phyloP scores from a whole-genome alignment of 2,113 vertebrate genomes.

The Dicerorhinus sumatrensis region DNA sequence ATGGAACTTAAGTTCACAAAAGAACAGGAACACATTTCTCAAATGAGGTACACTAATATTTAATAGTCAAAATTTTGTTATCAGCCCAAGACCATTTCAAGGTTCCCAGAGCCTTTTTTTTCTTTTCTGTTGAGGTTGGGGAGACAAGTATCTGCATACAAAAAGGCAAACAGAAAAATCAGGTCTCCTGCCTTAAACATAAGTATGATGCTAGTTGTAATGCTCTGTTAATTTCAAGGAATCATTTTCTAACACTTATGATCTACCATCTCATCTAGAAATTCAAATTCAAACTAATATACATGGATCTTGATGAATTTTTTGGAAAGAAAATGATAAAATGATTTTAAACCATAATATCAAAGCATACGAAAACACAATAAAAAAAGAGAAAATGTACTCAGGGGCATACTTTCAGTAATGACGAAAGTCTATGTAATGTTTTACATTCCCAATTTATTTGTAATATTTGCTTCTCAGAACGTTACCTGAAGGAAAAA shows the following conservation, averaged over 20 bases:
- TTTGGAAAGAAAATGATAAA: constrained; percentile 70
- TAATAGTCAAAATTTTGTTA: not conserved
- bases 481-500: constrained; percentile 83
- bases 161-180: not conserved
- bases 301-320: constrained; percentile 72
- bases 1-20: constrained; percentile 25
- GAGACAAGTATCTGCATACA: fast-evolving
- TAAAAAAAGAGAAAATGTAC: constrained; percentile 55
- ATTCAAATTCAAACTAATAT: constrained; percentile 71
- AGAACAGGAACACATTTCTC: not conserved
- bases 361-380: constrained; percentile 68
- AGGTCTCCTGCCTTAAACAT: not conserved
- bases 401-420: constrained; percentile 72
- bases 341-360: constrained; percentile 64
- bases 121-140: not conserved
- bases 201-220: not conserved
- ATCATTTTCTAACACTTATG: constrained; percentile 63
- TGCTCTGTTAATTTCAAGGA: constrained; percentile 58
- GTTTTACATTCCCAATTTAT: constrained; percentile 80
- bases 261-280: constrained; percentile 65
- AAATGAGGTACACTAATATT: not conserved
- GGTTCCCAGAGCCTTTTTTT: not conserved
- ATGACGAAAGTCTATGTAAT: constrained; percentile 67
- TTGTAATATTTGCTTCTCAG: constrained; percentile 74
- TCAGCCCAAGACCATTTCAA: not conserved